Evolutionary conservation across 2,888 invertebrate genomes (phyloP).

Genomic region (Rhagonycha fulva): DNA sequence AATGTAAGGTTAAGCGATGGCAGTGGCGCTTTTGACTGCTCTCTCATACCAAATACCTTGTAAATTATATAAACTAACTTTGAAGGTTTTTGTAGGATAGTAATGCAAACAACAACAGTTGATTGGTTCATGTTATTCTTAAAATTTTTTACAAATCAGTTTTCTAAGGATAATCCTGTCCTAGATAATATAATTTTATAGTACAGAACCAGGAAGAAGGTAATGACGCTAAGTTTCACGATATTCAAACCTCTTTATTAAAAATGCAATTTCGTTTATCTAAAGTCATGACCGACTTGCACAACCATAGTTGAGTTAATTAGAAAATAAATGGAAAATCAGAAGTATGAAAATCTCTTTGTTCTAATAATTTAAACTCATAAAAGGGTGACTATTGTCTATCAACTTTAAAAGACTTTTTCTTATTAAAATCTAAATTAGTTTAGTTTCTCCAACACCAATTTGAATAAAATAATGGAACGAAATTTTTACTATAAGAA

Average conservation of each 20-base stretch:
- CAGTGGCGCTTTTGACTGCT: too few relatives aligned
- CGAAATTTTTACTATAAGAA: neutral
- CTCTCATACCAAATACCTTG: too few relatives aligned
- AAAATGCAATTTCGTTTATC: constrained; percentile 18
- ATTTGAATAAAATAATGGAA: neutral
- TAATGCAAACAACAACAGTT: too few relatives aligned
- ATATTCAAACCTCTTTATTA: constrained; percentile 13
- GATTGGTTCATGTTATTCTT: too few relatives aligned
- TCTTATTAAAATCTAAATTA: neutral
- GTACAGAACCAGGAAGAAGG: constrained; percentile 6
- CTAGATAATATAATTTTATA: neutral
- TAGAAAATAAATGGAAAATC: constrained; percentile 20
- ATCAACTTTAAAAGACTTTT: neutral
- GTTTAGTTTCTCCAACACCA: neutral
- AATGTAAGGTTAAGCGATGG: too few relatives aligned
- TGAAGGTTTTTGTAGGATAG: too few relatives aligned
- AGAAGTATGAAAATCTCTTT: constrained; percentile 6
- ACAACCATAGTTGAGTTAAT: constrained; percentile 16
- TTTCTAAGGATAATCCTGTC: neutral
- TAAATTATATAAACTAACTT: too few relatives aligned
- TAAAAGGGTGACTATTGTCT: neutral
- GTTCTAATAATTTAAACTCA: constrained; percentile 7
- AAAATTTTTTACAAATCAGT: neutral
- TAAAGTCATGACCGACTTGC: constrained; percentile 17
- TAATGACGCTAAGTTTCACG: constrained; percentile 7